Evolutionary conservation across 2,113 vertebrate genomes (phyloP).

Genomic region (Rhinogobius similis): DNA sequence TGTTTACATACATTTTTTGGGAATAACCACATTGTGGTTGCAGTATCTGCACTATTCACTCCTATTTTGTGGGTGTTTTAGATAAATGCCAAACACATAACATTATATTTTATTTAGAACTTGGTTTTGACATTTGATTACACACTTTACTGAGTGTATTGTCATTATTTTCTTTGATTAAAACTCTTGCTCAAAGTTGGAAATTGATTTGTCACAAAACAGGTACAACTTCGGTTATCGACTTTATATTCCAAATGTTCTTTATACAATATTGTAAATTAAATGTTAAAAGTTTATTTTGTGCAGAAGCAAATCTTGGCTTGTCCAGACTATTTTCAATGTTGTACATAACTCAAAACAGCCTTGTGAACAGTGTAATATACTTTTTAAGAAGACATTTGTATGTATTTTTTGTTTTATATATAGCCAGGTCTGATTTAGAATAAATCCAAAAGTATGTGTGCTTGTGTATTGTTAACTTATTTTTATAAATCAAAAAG

Average conservation of each 20-base stretch:
- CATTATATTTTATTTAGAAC: no score
- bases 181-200: conserved; percentile 26
- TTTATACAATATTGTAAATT: conserved; percentile 63
- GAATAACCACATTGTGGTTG: not conserved
- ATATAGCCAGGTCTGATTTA: conserved; percentile 64
- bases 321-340: conserved; percentile 73
- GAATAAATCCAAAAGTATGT: conserved; percentile 69
- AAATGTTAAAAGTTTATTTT: conserved; percentile 67
- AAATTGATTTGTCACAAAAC: conserved; percentile 47
- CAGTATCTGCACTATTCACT: not conserved
- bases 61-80: not conserved
- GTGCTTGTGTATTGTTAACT: conserved; percentile 21
- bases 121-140: not conserved
- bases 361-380: conserved; percentile 71
- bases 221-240: conserved; percentile 22
- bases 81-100: conserved; percentile 5
- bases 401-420: conserved; percentile 74
- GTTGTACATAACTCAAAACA: conserved; percentile 75
- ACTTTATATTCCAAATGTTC: conserved; percentile 21
- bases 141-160: conserved; percentile 2
- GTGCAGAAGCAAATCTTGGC: conserved; percentile 48
- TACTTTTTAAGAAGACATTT: conserved; percentile 62
- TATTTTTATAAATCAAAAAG: not conserved
- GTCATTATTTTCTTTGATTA: not conserved
- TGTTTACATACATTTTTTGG: conserved; percentile 36